Base-by-base conservation (phyloP, 1,140 invertebrate genomes). In the Aradophagus sp. region DNA sequence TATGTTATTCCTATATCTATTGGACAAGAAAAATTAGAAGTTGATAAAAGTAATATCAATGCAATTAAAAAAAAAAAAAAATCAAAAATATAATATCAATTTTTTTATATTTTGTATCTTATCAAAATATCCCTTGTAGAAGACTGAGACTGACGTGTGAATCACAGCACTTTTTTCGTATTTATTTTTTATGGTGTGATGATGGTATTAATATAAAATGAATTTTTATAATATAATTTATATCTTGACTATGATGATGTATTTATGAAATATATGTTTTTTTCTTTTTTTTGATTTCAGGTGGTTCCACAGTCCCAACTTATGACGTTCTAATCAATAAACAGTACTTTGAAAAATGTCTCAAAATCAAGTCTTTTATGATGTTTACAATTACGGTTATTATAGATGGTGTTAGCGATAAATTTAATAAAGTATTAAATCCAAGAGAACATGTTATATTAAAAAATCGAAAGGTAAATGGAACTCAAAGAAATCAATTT, bases 1-100 rank as follows among this genome's bases (percentile, higher is more conserved):
- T 97, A 91, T 79, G 86, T 91, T 41, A 89, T 97, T 32, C 95
- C 95, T 1, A 93, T 97, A 92, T 95, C 94, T 78, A 92, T 97
- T 67, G 95, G 94, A 0, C 90, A 92, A 77, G 88, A 91, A 34
- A 91, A 92, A 71, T 86, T 86, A 8, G 94, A 95, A 77, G 82
- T 86, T 14, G 95, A 96, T 81, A 96, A 95, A 83, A 48, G 81
- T 83, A 66, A n/a, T n/a, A n/a, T n/a, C n/a, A n/a, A n/a, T n/a
- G n/a, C n/a, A n/a, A n/a, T n/a, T n/a, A n/a, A n/a, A n/a, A n/a
- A n/a, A n/a, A n/a, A n/a, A n/a, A n/a, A n/a, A n/a, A n/a, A n/a
- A n/a, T n/a, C n/a, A n/a, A n/a, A n/a, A n/a, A n/a, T n/a, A n/a
- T n/a, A n/a, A n/a, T n/a, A n/a, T n/a, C n/a, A n/a, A n/a, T n/a